Conservation (phyloP, 2,113 vertebrate genomes). For the Reinhardtius hippoglossoides region DNA sequence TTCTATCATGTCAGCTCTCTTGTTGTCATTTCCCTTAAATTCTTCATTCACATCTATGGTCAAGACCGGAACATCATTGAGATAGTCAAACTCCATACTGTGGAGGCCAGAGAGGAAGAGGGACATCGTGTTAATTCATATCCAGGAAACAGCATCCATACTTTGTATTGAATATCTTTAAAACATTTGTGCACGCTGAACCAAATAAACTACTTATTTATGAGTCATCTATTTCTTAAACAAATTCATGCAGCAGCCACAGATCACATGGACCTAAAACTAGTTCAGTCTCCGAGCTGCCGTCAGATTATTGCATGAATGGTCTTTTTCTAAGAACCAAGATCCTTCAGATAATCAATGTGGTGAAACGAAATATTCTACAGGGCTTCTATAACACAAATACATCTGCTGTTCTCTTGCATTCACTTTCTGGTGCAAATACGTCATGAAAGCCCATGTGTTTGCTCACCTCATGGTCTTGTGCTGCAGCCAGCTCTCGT, state of each 20-base stretch:
- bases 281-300: neutral
- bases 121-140: neutral
- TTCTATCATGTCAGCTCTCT: constrained; percentile 86
- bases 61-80: constrained; percentile 88
- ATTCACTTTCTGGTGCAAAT: neutral
- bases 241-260: neutral
- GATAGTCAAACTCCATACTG: constrained; percentile 90
- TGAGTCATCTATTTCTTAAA: neutral
- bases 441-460: neutral
- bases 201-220: neutral
- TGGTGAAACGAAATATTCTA: rapidly evolving
- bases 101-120: constrained; percentile 7
- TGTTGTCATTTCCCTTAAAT: constrained; percentile 84
- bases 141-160: neutral
- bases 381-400: neutral
- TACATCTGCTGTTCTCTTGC: neutral
- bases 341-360: neutral
- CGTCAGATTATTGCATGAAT: constrained; percentile 1
- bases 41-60: constrained; percentile 92
- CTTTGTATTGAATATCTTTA: neutral
- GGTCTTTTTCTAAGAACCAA: neutral
- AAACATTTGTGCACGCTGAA: neutral
- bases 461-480: constrained; percentile 87
- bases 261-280: constrained; percentile 19
- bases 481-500: constrained; percentile 95